Evolutionary conservation across 2,797 vertebrate species (phyloP), one percentile per base, ranked within the genome.

Genomic region (Poliocrania exsul): DNA sequence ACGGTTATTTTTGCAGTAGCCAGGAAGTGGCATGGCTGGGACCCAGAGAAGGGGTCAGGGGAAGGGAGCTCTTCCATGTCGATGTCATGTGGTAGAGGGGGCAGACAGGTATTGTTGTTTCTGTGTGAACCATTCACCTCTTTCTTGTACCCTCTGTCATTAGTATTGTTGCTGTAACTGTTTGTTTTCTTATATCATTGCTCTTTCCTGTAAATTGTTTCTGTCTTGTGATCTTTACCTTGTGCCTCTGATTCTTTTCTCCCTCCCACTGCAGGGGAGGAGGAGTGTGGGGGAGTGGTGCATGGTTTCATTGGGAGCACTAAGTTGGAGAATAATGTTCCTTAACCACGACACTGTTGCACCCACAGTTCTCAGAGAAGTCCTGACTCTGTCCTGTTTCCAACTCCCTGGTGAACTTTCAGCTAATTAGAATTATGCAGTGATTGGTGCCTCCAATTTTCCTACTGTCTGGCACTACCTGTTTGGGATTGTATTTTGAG

Each of bases 51-150:
- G 14, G 20, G 19, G 35, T 0, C 28, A 7, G 13, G 19, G 5
- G 14, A 70, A 62, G 20, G 6, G 16, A 38, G 16, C 16, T 42
- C 16, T 67, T 40, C 23, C 26, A 61, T 37, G 37, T 29, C 11
- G 3, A 29, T 29, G 26, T 61, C 40, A 28, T 6, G 12, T 49
- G 26, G 13, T 44, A 14, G 16, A 51, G 5, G 20, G 19, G 49
- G 5, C 13, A 19, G 5, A 12, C 0, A 0, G 16, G 7, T 56
- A n/a, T 29, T 49, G 9, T 33, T 47, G 21, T 42, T 75, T 44
- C 42, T 11, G 7, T 37, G 31, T 29, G 5, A 38, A 62, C 54
- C 35, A 13, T 44, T 69, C 16, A 8, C 19, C 8, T 69, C 23
- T 54, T 67, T 42, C 35, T 56, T 69, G 35, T 50, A 15, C 23